phyloP scores from a whole-genome alignment of 1,140 invertebrate genomes.

The Lepidurus arcticus region DNA sequence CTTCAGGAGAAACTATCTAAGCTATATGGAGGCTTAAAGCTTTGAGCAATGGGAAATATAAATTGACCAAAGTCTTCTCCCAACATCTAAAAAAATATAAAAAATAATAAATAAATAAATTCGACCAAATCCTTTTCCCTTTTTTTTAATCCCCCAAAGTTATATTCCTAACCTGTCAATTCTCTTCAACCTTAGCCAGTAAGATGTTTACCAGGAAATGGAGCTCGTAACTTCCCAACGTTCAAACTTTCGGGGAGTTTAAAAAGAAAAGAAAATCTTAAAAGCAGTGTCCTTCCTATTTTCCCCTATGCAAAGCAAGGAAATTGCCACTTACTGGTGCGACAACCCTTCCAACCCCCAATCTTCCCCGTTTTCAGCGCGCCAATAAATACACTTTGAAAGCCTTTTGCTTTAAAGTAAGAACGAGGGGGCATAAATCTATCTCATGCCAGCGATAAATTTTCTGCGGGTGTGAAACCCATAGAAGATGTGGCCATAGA shows the following conservation, averaged over 20 bases:
- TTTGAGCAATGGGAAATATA: no score
- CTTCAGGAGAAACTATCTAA: no score
- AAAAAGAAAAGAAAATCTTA: neutral
- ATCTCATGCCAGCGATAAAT: neutral
- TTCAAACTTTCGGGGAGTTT: neutral
- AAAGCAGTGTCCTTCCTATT: neutral
- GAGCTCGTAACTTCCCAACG: neutral
- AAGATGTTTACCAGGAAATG: constrained; percentile 22
- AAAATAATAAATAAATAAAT: neutral
- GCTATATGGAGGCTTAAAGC: no score
- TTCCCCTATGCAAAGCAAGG: neutral
- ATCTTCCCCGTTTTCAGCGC: neutral
- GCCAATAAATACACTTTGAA: constrained; percentile 7
- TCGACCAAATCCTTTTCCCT: neutral
- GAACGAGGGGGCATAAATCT: neutral
- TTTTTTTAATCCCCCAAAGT: neutral
- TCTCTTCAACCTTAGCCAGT: constrained; percentile 17
- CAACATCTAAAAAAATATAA: neutral
- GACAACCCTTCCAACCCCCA: neutral
- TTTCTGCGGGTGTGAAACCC: neutral
- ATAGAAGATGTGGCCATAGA: neutral
- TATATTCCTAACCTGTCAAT: neutral
- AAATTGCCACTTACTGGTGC: neutral
- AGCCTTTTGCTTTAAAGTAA: neutral
- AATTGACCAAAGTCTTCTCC: neutral